Evolutionary conservation across 1,140 invertebrate species (phyloP).

Genomic region (Ceratitis capitata): DNA sequence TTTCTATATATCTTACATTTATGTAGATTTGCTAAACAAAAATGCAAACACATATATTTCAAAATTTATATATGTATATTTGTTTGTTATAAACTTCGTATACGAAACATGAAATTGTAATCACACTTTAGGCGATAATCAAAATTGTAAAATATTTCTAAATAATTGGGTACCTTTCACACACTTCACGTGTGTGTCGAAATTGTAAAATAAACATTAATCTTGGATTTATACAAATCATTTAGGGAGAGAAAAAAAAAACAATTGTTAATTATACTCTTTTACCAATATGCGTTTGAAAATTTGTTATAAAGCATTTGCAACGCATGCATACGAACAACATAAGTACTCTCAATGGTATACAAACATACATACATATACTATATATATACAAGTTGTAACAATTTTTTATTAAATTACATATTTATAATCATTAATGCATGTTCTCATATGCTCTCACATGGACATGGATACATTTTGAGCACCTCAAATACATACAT

Average conservation of each 20-base stretch:
- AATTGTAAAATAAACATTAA: conserved; percentile 4
- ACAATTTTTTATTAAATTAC: conserved; percentile 26
- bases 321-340: not conserved
- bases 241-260: not conserved
- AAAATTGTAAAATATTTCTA: not conserved
- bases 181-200: not conserved
- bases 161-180: not conserved
- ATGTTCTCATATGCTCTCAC: not conserved
- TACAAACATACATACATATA: not conserved
- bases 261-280: not conserved
- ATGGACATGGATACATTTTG: conserved; percentile 9
- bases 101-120: not conserved
- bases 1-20: no score
- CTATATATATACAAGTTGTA: conserved; percentile 5
- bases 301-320: not conserved
- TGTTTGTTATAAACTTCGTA: not conserved
- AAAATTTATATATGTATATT: not conserved
- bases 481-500: not conserved
- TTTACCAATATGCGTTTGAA: not conserved
- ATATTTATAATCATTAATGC: not conserved
- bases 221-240: not conserved
- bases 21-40: not conserved
- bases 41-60: not conserved
- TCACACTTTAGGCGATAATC: not conserved
- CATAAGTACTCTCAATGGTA: not conserved